A percentile compares a stretch with the other conserved stretches of the same genome.
Conservation (phyloP, 2,797 vertebrate genomes). For the Delichon dasypus region DNA sequence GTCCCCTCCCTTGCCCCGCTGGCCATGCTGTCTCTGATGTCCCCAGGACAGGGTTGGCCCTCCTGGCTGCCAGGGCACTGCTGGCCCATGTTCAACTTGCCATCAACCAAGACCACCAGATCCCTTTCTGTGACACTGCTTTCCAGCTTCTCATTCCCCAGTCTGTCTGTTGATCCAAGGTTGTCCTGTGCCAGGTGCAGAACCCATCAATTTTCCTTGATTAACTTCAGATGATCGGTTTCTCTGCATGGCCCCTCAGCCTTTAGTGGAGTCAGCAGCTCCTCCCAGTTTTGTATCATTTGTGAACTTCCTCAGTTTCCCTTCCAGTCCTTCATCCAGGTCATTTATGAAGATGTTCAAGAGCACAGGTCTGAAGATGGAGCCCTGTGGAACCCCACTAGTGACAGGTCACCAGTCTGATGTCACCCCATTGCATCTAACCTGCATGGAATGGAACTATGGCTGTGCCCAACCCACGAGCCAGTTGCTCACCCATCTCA, state of each 20-base stretch:
- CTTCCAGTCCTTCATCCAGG: neutral
- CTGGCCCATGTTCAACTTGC: accelerated
- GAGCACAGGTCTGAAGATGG: neutral
- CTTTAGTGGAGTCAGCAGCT: neutral
- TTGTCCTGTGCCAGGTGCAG: accelerated
- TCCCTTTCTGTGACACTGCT: accelerated
- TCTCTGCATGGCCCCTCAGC: neutral
- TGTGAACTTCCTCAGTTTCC: neutral
- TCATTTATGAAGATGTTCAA: neutral
- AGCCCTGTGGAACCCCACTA: neutral
- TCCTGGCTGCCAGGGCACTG: neutral
- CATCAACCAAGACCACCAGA: accelerated
- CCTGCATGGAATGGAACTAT: neutral
- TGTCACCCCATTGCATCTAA: neutral
- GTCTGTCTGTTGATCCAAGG: accelerated
- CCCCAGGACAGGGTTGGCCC: neutral
- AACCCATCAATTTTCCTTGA: neutral
- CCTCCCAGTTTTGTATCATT: neutral
- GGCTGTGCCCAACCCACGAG: neutral
- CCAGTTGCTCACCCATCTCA: neutral
- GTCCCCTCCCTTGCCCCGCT: neutral
- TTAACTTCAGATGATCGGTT: neutral
- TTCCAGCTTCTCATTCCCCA: neutral
- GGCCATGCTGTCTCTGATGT: accelerated
- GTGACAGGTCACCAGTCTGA: neutral